Conservation (phyloP, 2,797 vertebrate species). For the Novumbra hubbsi region DNA sequence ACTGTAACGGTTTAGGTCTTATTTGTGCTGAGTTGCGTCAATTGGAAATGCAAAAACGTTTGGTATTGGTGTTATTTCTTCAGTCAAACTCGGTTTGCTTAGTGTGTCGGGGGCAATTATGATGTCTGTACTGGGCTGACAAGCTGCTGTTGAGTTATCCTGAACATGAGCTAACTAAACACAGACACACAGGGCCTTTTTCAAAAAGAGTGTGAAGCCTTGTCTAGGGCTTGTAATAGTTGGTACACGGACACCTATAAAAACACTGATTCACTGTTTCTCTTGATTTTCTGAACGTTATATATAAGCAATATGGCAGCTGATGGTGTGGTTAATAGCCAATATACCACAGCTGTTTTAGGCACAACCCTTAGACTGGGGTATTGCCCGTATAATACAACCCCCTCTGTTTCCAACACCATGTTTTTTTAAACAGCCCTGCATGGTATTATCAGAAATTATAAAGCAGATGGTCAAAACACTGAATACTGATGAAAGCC, state of each 20-base stretch:
- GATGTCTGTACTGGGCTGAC: conserved; percentile 49
- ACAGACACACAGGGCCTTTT: conserved; percentile 37
- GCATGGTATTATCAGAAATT: too few relatives aligned
- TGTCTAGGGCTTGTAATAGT: conserved; percentile 27
- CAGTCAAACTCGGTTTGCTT: conserved; percentile 48
- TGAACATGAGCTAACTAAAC: conserved; percentile 45
- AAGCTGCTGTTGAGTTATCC: conserved; percentile 45
- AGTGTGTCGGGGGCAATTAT: conserved; percentile 57
- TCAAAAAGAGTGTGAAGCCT: conserved; percentile 36
- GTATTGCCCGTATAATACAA: too few relatives aligned
- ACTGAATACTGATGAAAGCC: too few relatives aligned
- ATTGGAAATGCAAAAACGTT: conserved; percentile 37
- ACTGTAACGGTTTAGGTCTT: conserved; percentile 12
- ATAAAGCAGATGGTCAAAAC: too few relatives aligned
- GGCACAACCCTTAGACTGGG: too few relatives aligned
- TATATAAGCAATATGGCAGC: background rate
- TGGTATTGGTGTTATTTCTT: conserved; percentile 48
- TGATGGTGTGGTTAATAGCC: too few relatives aligned
- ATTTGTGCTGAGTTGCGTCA: conserved; percentile 15
- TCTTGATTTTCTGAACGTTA: conserved; percentile 4
- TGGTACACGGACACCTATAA: conserved; percentile 43
- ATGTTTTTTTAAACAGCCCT: too few relatives aligned
- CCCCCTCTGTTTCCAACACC: too few relatives aligned
- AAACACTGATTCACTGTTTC: conserved; percentile 40
- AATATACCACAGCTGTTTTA: too few relatives aligned